Evolutionary conservation across 2,113 vertebrate genomes (phyloP), one percentile per base, ranked within the genome.

Genomic region (Eudyptes chrysolophus): DNA sequence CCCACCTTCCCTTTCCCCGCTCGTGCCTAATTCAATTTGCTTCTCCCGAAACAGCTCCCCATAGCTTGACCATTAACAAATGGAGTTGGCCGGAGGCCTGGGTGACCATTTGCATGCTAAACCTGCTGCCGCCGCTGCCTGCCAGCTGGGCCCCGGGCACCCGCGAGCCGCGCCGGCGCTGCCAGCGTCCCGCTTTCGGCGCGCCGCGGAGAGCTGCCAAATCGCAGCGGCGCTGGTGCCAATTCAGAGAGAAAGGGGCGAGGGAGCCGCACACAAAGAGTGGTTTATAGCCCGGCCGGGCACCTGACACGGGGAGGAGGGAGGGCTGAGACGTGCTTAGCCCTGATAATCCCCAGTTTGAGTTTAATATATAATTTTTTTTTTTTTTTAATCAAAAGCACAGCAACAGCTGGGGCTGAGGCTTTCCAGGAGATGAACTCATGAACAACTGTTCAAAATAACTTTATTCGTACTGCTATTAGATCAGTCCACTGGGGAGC

Each of bases 401-500:
- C 87, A 80, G 66, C 66, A 97, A 97, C 97, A 98, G 98, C 98
- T 98, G 98, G 92, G 97, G 30, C 54, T 26, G 89, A 93, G 49
- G 92, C 92, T 97, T 97, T 92, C 97, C 97, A 97, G 94, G 96
- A 96, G 96, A 97, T 97, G 97, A 98, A 97, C 97, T 97, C 95
- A 98, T 97, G 95, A 96, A 96, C 97, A 97, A 97, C 97, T 96
- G 96, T 94, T 95, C 80, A 92, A 94, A 96, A 96, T 95, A 95
- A 89, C 95, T 97, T 95, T 84, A 95, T 96, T 95, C 65, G 70
- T 57, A 36, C 55, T 84, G 97, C 94, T 90, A 90, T 97, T 94
- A 95, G 95, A 94, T 95, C 93, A 96, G 95, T 70, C 95, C 87
- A 62, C 96, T 94, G 94, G 96, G 96, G 97, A 97, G 70, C 83